Base-by-base conservation (phyloP, 2,888 invertebrate species). In the Peribatodes rhomboidaria region DNA sequence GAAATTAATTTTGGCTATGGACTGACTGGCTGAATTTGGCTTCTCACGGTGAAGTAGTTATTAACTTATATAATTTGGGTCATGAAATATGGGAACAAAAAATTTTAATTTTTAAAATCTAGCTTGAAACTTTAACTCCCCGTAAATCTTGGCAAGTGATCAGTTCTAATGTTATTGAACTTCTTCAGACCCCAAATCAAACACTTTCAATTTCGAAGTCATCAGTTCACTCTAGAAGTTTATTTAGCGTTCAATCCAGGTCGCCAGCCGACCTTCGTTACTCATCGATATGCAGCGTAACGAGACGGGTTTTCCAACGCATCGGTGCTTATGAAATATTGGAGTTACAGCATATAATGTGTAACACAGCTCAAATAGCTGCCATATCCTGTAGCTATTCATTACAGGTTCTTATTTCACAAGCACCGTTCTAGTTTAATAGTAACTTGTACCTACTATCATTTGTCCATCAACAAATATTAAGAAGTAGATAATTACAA, bases 251-350 rank as follows among this genome's bases (percentile, higher is more conserved):
- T n/a, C 16, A 16, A 59, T 18, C 27, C 49, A 50, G 56, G 59
- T 65, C 59, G 37, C 2, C 18, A 27, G n/a, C 0, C 46, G 54
- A 54, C 65, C 61, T 66, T 58, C 52, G 54, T 58, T 57, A 54
- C 47, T 66, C 61, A 61, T 61, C 54, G 39, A 58, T 16, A 54
- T 49, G 61, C 44, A n/a, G 1, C 9, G 39, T 46, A 65, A 61
- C n/a, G 46, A 61, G 54, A 22, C 42, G 65, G 60, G 8, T 44
- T 65, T 65, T 52, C 60, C 65, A 60, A 54, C 44, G 56, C 50
- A 50, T 37, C 27, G 35, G 8, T 9, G 16, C 20, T 60, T 65
- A 65, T 60, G 65, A 60, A 65, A 65, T 37, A n/a, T 1, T 16
- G 33, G 14, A 16, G 14, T 42, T 44, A 31, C 33, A 55, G 42